Conservation (phyloP, 2,797 vertebrate genomes). For the Siniperca obscura region DNA sequence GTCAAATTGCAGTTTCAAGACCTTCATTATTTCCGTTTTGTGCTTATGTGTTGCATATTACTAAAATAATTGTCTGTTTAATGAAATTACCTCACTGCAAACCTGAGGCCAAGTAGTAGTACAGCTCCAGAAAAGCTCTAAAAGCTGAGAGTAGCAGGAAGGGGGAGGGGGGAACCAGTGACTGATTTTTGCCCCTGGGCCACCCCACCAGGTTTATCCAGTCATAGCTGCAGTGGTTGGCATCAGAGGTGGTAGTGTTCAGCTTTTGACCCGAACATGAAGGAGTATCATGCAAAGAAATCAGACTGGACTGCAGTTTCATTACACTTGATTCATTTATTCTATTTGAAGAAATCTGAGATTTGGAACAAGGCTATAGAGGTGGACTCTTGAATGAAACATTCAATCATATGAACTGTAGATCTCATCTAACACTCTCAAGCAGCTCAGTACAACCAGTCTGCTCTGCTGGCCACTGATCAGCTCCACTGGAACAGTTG, state of each 20-base stretch:
- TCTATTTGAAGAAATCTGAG: background rate
- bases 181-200: background rate
- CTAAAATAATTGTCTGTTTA: background rate
- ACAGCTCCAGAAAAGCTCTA: too few relatives aligned
- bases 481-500: background rate
- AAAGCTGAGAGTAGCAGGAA: too few relatives aligned
- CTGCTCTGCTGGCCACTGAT: too few relatives aligned
- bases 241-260: background rate
- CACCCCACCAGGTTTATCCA: background rate
- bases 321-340: background rate
- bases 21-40: background rate
- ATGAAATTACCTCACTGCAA: background rate
- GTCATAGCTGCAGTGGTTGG: background rate
- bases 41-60: background rate
- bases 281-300: background rate
- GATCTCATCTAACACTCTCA: background rate
- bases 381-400: background rate
- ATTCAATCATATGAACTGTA: background rate
- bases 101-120: background rate
- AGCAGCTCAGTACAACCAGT: background rate
- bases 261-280: slow-evolving; percentile 1
- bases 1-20: background rate
- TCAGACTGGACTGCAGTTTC: background rate
- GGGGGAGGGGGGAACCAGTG: background rate
- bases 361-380: background rate